phyloP scores from a whole-genome alignment of 2,797 vertebrate genomes.

The Hippopotamyrus pictus region DNA sequence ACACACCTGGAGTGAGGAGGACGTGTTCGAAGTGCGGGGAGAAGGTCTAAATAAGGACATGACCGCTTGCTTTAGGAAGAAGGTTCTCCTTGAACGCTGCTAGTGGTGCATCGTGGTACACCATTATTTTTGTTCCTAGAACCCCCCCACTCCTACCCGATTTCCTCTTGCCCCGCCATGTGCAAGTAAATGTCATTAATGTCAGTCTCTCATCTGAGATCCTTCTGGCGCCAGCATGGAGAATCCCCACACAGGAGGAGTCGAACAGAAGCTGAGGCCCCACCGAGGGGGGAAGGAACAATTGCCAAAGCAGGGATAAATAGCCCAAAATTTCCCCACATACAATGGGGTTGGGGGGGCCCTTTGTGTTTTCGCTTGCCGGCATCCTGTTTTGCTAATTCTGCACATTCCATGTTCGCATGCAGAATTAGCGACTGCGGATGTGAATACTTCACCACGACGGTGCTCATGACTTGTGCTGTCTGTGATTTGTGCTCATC shows the following conservation, averaged over 20 bases:
- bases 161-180: neutral
- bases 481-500: neutral
- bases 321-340: constrained; percentile 30
- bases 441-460: neutral
- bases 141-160: neutral
- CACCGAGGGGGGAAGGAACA: constrained; percentile 29
- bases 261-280: constrained; percentile 1
- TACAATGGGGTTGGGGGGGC: neutral
- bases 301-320: constrained; percentile 26
- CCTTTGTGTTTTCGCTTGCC: neutral
- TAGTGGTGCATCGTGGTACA: neutral
- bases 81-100: neutral
- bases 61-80: neutral
- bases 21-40: neutral
- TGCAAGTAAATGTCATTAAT: neutral
- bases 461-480: neutral
- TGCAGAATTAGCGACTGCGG: neutral
- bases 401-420: neutral
- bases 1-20: neutral
- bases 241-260: neutral
- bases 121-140: neutral
- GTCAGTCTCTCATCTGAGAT: neutral
- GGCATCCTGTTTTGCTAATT: neutral
- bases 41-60: neutral
- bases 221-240: neutral